Conservation (phyloP, 2,888 invertebrate species). For the Embidobia sp. region DNA sequence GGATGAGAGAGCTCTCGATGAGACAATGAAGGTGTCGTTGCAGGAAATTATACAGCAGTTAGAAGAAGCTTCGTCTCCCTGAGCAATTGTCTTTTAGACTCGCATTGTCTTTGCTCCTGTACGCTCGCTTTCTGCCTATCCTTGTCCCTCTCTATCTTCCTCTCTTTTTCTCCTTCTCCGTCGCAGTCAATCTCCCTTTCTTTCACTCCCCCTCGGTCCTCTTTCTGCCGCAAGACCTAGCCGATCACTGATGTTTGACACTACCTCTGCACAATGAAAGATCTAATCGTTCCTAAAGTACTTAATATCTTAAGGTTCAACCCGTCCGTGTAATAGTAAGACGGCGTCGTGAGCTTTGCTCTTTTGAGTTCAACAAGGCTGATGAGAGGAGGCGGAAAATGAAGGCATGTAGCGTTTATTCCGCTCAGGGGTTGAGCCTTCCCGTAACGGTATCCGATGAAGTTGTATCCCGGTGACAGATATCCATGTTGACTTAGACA, state of each 20-base stretch:
- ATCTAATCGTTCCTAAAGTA: conserved; percentile 81
- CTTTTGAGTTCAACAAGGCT: conserved; percentile 55
- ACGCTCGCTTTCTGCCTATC: conserved; percentile 39
- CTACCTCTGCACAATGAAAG: conserved; percentile 79
- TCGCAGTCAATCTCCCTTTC: conserved; percentile 46
- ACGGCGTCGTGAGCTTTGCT: conserved; percentile 61
- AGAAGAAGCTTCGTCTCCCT: conserved; percentile 77
- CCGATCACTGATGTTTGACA: conserved; percentile 80
- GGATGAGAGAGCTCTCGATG: conserved; percentile 77
- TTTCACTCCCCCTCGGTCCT: conserved; percentile 47
- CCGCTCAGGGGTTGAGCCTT: conserved; percentile 59
- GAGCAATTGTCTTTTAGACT: conserved; percentile 80
- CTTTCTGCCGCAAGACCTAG: conserved; percentile 52
- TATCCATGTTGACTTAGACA: conserved; percentile 69
- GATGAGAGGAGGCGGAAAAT: conserved; percentile 56
- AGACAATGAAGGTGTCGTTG: conserved; percentile 82
- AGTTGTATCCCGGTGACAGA: conserved; percentile 77
- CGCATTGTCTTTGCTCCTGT: conserved; percentile 59
- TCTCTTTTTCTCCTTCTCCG: no score
- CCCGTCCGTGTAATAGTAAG: conserved; percentile 67
- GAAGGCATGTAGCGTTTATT: conserved; percentile 42
- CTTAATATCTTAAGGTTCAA: conserved; percentile 81
- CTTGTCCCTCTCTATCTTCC: conserved; percentile 35
- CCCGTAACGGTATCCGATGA: conserved; percentile 77
- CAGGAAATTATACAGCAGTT: conserved; percentile 82